These are phyloP conservation scores for Chionodraco myersi DNA, from an alignment of 2,113 vertebrate genomes.

Conservation along the genomic window DNA sequence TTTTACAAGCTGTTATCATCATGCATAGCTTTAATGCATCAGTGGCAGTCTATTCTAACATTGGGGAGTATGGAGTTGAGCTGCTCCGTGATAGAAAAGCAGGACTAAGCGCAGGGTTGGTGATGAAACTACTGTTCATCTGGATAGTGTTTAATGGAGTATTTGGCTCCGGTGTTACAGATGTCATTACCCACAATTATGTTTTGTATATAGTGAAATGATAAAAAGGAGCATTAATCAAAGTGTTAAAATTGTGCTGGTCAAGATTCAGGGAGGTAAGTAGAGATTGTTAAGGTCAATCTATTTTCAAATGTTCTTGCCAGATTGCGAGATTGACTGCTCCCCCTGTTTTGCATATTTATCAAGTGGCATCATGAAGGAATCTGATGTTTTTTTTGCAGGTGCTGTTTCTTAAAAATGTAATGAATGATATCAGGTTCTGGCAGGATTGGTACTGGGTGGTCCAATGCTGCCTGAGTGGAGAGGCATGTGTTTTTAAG, in stretches of 20 bases:
- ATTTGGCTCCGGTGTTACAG: slow-evolving; percentile 69
- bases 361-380: slow-evolving; percentile 52
- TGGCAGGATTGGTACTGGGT: slow-evolving; percentile 52
- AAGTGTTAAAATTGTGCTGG: slow-evolving; percentile 40
- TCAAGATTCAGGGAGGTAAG: not conserved
- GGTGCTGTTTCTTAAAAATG: slow-evolving; percentile 79
- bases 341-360: slow-evolving; percentile 56
- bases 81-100: slow-evolving; percentile 18
- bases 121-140: slow-evolving; percentile 55
- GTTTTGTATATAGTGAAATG: slow-evolving; percentile 50
- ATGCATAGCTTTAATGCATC: slow-evolving; percentile 53
- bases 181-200: slow-evolving; percentile 75
- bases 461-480: slow-evolving; percentile 38
- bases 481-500: slow-evolving; percentile 42
- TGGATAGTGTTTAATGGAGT: slow-evolving; percentile 72
- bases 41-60: slow-evolving; percentile 53
- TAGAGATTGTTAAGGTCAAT: not conserved
- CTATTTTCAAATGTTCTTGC: slow-evolving; percentile 12
- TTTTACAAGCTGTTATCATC: slow-evolving; percentile 68
- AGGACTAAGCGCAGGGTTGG: slow-evolving; percentile 5
- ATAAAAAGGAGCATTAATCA: slow-evolving; percentile 41
- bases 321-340: slow-evolving; percentile 26
- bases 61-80: slow-evolving; percentile 28
- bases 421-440: slow-evolving; percentile 76
- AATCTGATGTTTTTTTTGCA: slow-evolving; percentile 62